Evolutionary conservation across 1,140 invertebrate genomes (phyloP), one percentile per base, ranked within the genome.

Genomic region (Euglossa dilemma): DNA sequence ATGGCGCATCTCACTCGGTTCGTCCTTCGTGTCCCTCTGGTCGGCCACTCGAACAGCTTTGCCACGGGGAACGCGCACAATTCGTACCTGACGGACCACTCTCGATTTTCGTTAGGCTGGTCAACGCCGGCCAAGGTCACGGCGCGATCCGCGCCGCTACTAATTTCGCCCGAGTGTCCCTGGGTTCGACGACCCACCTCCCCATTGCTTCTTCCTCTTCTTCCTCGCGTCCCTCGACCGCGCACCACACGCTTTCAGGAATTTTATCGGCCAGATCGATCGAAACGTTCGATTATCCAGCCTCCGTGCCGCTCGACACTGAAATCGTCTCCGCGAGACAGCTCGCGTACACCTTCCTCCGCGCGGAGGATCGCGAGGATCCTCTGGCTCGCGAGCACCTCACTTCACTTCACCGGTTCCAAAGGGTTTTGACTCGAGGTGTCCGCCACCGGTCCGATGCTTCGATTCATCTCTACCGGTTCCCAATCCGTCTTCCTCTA

Each of bases 1-100:
- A 89, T 86, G 87, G 87, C 87, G 87, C 88, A 87, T 89, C 81
- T 61, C 78, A 61, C 78, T 78, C 66, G 72, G 50, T 86, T 84
- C 83, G 76, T 43, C 85, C 70, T 80, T 80, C 59, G 73, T 25
- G 61, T 63, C 54, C 45, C 56, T 25, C 28, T 16, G 9, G 28
- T 74, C 69, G 45, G 57, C 43, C 56, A 45, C 54, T 36, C 71
- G 14, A 36, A 25, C 9, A 52, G 7, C 36, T 36, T 4, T 36
- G 36, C 36, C 69, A n/a, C 28, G 54, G 6, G 6, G 25, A 36
- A 52, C 61, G 28, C n/a, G 43, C 11, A 45, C 64, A 9, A 70
- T 74, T 52, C 43, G 71, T 59, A 47, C 56, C 71, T 25, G 78
- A 25, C 74, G 75, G 67, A 50, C 64, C 70, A 87, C 81, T 89